Evolutionary conservation across 2,888 invertebrate genomes (phyloP).

Genomic region (Drosophila fulvimacula): DNA sequence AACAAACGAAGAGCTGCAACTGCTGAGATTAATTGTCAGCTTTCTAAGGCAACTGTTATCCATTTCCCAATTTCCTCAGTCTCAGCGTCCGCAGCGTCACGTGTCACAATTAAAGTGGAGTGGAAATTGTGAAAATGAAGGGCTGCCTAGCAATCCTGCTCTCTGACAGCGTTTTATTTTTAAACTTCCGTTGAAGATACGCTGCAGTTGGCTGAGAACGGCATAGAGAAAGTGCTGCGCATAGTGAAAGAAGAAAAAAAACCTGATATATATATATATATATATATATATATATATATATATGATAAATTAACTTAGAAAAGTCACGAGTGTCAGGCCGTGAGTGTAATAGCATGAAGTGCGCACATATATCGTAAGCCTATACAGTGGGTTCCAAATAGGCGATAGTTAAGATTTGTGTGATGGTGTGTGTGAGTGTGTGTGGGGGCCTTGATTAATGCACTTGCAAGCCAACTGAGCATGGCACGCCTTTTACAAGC

Average conservation of each 20-base stretch:
- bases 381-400: constrained; percentile 33
- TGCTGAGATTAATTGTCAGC: constrained; percentile 73
- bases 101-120: constrained; percentile 71
- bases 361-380: constrained; percentile 31
- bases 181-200: constrained; percentile 42
- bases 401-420: constrained; percentile 3
- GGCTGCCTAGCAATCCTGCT: constrained; percentile 50
- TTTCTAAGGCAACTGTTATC: constrained; percentile 65
- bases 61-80: constrained; percentile 48
- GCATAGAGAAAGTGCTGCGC: constrained; percentile 47
- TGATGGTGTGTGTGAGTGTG: constrained; percentile 28
- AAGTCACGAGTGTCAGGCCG: constrained; percentile 78
- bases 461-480: constrained; percentile 61
- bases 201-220: constrained; percentile 22
- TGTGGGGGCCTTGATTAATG: constrained; percentile 76
- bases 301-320: constrained; percentile 78
- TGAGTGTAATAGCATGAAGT: constrained; percentile 68
- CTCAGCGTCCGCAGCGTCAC: constrained; percentile 42
- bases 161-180: constrained; percentile 44
- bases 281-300: constrained; percentile 6
- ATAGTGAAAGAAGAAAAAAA: constrained; percentile 15
- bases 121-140: constrained; percentile 54
- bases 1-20: constrained; percentile 42
- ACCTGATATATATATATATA: constrained; percentile 33
- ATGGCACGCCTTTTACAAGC: constrained; percentile 56